Evolutionary conservation across 2,797 vertebrate genomes (phyloP).

Genomic region (Sardinella longiceps): DNA sequence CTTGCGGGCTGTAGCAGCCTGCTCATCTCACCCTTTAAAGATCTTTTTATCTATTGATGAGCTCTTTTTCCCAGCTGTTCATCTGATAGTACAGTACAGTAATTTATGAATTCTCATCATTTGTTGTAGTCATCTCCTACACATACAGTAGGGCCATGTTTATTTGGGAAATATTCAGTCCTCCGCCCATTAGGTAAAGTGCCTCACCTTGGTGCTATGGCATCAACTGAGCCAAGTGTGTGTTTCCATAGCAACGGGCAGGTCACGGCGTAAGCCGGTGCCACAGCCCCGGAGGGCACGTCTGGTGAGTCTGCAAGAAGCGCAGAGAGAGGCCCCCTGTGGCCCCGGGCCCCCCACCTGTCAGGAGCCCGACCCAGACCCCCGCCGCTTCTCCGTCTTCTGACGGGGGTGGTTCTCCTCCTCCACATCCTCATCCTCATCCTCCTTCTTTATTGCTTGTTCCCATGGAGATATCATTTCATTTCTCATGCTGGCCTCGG

Average conservation of each 20-base stretch:
- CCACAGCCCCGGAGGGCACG: constrained; percentile 44
- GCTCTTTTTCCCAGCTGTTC: too few species aligned
- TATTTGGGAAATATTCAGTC: neutral
- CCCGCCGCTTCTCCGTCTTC: constrained; percentile 50
- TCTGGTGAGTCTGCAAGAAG: constrained; percentile 63
- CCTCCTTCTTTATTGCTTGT: neutral
- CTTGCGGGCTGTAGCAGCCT: neutral
- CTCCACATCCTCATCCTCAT: neutral
- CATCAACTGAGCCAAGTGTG: constrained; percentile 48
- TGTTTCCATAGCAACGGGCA: constrained; percentile 59
- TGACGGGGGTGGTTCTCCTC: constrained; percentile 33
- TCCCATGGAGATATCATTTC: neutral
- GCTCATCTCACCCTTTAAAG: neutral
- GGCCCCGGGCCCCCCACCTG: neutral
- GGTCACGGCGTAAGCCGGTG: constrained; percentile 50
- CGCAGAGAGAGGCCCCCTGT: constrained; percentile 40
- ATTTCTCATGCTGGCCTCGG: neutral
- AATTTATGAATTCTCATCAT: neutral
- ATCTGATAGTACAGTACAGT: neutral
- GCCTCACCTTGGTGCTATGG: neutral
- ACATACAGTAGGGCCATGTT: neutral
- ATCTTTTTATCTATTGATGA: too few species aligned
- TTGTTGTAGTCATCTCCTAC: neutral
- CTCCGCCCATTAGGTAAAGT: neutral
- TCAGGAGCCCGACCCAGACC: constrained; percentile 38